Evolutionary conservation across 2,113 vertebrate genomes (phyloP).

Genomic region (Grallaria varia): DNA sequence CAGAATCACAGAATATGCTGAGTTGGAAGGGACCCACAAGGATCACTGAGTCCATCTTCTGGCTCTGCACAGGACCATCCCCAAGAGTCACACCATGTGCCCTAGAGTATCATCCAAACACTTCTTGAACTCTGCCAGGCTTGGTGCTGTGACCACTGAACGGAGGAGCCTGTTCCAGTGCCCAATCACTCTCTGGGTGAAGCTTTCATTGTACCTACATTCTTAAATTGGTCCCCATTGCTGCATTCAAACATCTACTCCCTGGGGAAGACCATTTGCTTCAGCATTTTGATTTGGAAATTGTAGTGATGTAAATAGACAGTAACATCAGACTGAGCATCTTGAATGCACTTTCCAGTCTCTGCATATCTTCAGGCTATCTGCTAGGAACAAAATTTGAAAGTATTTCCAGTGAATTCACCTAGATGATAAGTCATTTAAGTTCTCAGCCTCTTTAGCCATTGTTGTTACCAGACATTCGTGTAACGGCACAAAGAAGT

Average conservation of each 20-base stretch:
- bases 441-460: slow-evolving; percentile 1
- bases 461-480: neutral
- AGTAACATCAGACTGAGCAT: neutral
- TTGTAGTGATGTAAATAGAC: slow-evolving; percentile 8
- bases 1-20: neutral
- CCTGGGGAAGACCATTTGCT: slow-evolving; percentile 16
- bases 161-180: neutral
- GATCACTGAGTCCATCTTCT: neutral
- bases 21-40: neutral
- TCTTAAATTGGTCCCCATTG: neutral
- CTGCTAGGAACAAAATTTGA: neutral
- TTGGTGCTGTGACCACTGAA: neutral
- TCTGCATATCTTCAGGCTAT: slow-evolving; percentile 41
- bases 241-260: neutral
- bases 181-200: neutral
- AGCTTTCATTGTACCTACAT: neutral
- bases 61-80: neutral
- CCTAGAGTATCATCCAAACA: neutral
- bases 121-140: neutral
- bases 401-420: slow-evolving; percentile 29
- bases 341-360: slow-evolving; percentile 12
- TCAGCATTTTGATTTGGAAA: slow-evolving; percentile 34
- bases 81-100: neutral
- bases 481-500: neutral
- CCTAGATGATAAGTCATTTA: neutral